Base-by-base conservation (phyloP, 2,888 invertebrate genomes). In the Stenichneumon culpator region DNA sequence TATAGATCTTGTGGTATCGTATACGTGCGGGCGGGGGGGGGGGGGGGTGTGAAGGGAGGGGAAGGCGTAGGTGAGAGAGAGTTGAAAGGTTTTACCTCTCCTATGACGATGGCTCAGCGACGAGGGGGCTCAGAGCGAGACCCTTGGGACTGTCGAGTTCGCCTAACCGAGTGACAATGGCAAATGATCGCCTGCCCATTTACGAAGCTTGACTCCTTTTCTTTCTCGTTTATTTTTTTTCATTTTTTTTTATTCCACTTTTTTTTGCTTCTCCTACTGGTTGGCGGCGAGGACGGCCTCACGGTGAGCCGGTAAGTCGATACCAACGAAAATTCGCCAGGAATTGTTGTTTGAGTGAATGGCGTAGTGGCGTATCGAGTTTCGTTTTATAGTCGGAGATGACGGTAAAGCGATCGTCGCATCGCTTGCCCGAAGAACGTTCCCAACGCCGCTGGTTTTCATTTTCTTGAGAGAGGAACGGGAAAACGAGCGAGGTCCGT, bases 101-200 rank as follows among this genome's bases (percentile, higher is more conserved):
- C 32, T 67, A 67, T 19, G 52, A 25, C 28, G 63, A 19, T 22
- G 63, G 19, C 63, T 50, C 28, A 14, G 25, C 25, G 50, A 60
- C 44, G 54, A 39, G 63, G 60, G 68, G 47, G 68, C 67, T 28
- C 65, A 7, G 19, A 68, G 57, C 47, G 47, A 47, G 44, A 47
- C 74, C 80, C 74, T 74, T 36, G 80, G 80, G 80, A 74, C 67
- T 7, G 16, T 74, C 47, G 57, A 68, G 68, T 80, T 80, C 47
- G 73, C 57, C 80, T 80, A 74, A 80, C 73, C 73, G 36, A 50
- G 47, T 50, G 74, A 74, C 80, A 80, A 80, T 80, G 68, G 73
- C 73, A 68, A 80, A 80, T 74, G 80, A 80, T 80, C 68, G 68
- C 36, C 57, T 16, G 32, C 44, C 47, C 44, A 63, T 32, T 65